phyloP scores from a whole-genome alignment of 2,113 vertebrate species.

The Amphiprion ocellaris region DNA sequence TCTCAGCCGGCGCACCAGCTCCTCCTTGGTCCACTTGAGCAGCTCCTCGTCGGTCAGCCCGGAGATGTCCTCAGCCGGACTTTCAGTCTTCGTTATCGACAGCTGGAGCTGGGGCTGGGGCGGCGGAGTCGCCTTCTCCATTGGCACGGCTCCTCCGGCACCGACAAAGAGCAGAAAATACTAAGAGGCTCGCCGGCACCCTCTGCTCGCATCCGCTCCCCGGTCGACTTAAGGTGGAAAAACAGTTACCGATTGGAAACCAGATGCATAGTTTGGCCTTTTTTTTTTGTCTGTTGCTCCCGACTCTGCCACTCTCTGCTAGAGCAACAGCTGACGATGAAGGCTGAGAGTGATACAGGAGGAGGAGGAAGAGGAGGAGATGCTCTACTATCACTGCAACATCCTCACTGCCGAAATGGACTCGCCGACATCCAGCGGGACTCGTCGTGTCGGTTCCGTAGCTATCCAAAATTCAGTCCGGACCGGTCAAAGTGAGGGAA shows the following conservation, averaged over 20 bases:
- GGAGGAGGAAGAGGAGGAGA: conserved; percentile 45
- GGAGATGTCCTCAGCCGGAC: conserved; percentile 91
- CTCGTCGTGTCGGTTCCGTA: conserved; percentile 16
- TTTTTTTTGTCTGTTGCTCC: conserved; percentile 47
- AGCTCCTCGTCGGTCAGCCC: conserved; percentile 95
- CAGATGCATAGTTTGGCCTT: conserved; percentile 75
- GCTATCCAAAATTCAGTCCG: conserved; percentile 17
- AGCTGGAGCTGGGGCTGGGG: conserved; percentile 81
- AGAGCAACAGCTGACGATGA: conserved; percentile 85
- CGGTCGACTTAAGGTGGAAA: conserved; percentile 46
- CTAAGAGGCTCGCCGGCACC: conserved; percentile 62
- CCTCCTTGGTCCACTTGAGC: conserved; percentile 95
- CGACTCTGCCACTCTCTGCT: conserved; percentile 60
- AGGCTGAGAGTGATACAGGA: conserved; percentile 51
- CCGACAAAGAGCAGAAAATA: conserved; percentile 74
- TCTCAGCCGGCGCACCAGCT: conserved; percentile 93
- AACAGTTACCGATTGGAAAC: conserved; percentile 55
- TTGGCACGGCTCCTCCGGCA: conserved; percentile 73
- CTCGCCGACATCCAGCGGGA: conserved; percentile 32
- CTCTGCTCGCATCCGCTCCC: conserved; percentile 76
- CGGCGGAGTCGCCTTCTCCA: conserved; percentile 82
- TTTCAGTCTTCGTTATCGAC: conserved; percentile 84
- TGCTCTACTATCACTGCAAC: conserved; percentile 72
- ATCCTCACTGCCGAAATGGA: conserved; percentile 51
- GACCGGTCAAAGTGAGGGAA: conserved; percentile 32